phyloP scores from a whole-genome alignment of 2,113 vertebrate species.

The Malurus elegans region DNA sequence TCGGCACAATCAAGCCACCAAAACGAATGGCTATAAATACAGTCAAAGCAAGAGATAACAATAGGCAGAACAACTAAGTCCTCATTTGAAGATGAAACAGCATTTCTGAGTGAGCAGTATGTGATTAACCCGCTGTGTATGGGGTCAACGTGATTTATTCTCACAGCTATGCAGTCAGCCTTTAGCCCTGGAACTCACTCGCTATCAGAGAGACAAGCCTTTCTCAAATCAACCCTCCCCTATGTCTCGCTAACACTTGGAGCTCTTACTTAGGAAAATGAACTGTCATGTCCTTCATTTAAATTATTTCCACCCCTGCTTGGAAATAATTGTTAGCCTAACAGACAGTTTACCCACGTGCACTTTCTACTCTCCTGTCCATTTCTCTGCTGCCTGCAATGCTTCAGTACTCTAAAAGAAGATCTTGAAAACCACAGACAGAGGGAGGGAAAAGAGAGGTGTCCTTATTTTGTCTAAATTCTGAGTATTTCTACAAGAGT shows the following conservation, averaged over 20 bases:
- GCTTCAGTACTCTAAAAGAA: neutral
- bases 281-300: neutral
- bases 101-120: slow-evolving; percentile 9
- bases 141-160: neutral
- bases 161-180: neutral
- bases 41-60: slow-evolving; percentile 2
- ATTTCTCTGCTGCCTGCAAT: neutral
- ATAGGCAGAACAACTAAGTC: neutral
- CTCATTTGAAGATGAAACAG: slow-evolving; percentile 26
- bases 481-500: neutral
- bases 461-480: slow-evolving; percentile 19
- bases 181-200: neutral
- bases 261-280: neutral
- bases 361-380: neutral
- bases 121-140: neutral
- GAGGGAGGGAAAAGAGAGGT: neutral
- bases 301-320: neutral
- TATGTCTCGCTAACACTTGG: neutral
- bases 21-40: slow-evolving; percentile 22
- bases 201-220: neutral
- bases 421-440: neutral
- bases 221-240: neutral
- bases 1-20: neutral
- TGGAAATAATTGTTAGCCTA: neutral
- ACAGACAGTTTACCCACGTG: neutral